phyloP scores from a whole-genome alignment of 2,888 invertebrate genomes.

The Chesias legatella region DNA sequence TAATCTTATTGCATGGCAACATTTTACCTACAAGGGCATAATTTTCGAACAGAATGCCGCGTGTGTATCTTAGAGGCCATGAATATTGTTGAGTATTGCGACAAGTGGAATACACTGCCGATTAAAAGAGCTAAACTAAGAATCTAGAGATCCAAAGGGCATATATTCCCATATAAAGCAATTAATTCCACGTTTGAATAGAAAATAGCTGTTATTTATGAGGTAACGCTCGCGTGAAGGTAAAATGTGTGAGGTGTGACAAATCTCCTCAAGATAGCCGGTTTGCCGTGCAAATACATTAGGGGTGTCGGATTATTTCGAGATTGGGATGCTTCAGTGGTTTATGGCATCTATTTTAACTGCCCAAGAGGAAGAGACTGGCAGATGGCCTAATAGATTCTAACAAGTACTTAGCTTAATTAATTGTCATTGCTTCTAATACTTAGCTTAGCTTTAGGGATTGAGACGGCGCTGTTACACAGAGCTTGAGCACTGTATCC shows the following conservation, averaged over 20 bases:
- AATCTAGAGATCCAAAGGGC: conserved; percentile 3
- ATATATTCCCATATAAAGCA: conserved; percentile 22
- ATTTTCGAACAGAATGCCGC: too few species aligned
- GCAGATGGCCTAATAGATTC: conserved; percentile 6
- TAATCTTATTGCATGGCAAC: too few species aligned
- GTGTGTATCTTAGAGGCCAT: too few species aligned
- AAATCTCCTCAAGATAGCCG: conserved; percentile 42
- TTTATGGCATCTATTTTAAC: conserved; percentile 9
- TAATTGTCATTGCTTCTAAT: too few species aligned
- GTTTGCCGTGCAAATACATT: conserved; percentile 26
- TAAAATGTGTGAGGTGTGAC: conserved; percentile 46
- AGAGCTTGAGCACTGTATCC: too few species aligned
- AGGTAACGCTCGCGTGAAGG: conserved; percentile 44
- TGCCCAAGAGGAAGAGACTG: conserved; percentile 7
- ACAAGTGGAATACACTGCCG: too few species aligned
- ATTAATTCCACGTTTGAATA: conserved; percentile 40
- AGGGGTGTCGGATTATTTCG: conserved; percentile 22
- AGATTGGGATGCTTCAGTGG: conserved; percentile 15
- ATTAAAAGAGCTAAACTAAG: too few species aligned
- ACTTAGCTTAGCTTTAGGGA: too few species aligned
- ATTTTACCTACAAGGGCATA: too few species aligned
- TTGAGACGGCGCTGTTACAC: too few species aligned
- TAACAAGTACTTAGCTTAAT: not conserved
- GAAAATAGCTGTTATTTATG: conserved; percentile 61
- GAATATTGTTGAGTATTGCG: too few species aligned